phyloP scores from a whole-genome alignment of 2,888 invertebrate genomes.

The Omphaloscelis lunosa region DNA sequence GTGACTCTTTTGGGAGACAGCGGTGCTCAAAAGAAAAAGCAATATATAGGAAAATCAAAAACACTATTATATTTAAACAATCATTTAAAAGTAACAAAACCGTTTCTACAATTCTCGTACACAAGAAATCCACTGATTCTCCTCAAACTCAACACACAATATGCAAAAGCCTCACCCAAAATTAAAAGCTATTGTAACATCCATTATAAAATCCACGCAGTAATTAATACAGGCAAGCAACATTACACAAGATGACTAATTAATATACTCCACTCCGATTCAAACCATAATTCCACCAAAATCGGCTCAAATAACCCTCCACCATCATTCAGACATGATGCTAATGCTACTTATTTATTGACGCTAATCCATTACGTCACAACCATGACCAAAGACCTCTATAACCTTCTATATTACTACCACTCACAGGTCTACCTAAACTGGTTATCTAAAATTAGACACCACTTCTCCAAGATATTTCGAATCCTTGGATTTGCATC shows the following conservation, averaged over 20 bases:
- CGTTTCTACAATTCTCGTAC: no score
- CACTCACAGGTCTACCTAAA: conserved; percentile 63
- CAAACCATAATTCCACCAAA: conserved; percentile 81
- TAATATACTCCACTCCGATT: conserved; percentile 75
- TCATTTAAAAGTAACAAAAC: no score
- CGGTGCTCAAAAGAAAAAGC: no score
- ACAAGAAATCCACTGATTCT: neutral
- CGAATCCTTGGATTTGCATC: conserved; percentile 60
- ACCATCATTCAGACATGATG: conserved; percentile 78
- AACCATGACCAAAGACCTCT: conserved; percentile 68
- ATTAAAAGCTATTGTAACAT: conserved; percentile 47
- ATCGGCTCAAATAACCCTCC: conserved; percentile 81
- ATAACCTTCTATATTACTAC: conserved; percentile 25
- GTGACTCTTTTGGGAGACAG: no score
- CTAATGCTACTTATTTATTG: conserved; percentile 87
- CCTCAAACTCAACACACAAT: conserved; percentile 34
- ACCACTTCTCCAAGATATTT: conserved; percentile 71
- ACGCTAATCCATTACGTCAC: conserved; percentile 82
- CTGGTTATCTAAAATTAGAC: conserved; percentile 64
- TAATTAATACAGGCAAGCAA: conserved; percentile 67
- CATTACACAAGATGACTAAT: conserved; percentile 76
- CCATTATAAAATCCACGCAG: conserved; percentile 61
- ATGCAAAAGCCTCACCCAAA: conserved; percentile 29
- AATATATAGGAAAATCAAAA: no score
- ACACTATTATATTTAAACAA: no score